Evolutionary conservation across 2,113 vertebrate genomes (phyloP), one percentile per base, ranked within the genome.

Genomic region (Crocuta crocuta): DNA sequence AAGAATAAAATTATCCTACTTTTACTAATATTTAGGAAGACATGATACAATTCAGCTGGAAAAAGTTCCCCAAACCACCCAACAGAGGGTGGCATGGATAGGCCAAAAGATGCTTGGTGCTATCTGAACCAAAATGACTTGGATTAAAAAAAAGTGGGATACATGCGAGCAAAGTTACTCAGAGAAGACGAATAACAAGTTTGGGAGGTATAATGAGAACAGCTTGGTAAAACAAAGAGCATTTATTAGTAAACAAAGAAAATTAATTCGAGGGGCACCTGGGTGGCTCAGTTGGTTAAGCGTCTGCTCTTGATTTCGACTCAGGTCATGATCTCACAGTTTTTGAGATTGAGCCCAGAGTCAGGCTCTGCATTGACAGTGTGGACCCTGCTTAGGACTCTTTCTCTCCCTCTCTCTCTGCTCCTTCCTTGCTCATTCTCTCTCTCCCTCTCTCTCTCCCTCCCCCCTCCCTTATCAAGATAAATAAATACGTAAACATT

Each of bases 11-110:
- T 50, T 78, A 85, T 4, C 8, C 19, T 50, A 33, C 26, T 78
- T 96, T 92, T 79, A 76, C n/a, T 43, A 71, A 28, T 39, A 70
- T 16, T 45, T 65, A 65, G 39, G 31, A 95, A 95, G 35, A 83
- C 35, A 92, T 55, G 92, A 31, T 80, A 63, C 23, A 92, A 50
- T 8, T 21, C 63, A 78, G 24, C 23, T 94, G n/a, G 73, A 65
- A 65, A 87, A 66, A 88, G 58, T 50, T 11, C 26, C 55, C 82
- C 39, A 86, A 73, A 63, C 12, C 23, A 76, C 23, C 70, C 31
- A 76, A 31, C 2, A 93, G 43, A 81, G 80, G 45, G 39, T 58
- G 63, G 68, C 7, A 24, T 9, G 3, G 61, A 13, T 17, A 53
- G 96, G 31, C 4, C 11, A 43, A 31, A 50, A 43, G 10, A 35